Conservation (phyloP, 2,113 vertebrate species). For the Orthochromis indermauri region DNA sequence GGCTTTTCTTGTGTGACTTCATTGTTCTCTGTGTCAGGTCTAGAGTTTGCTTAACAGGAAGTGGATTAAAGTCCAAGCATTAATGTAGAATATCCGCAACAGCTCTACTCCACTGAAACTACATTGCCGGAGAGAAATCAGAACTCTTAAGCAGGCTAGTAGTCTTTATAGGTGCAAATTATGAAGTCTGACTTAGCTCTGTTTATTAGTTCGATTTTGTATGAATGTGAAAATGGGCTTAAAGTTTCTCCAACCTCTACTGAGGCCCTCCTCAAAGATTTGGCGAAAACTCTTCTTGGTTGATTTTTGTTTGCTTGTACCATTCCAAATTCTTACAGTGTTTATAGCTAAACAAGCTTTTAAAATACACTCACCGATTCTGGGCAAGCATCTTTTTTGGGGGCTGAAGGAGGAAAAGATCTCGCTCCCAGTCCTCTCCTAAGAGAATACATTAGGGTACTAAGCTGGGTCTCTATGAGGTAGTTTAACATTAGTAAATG, state of each 20-base stretch:
- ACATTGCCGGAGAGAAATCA: background rate
- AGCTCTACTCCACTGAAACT: background rate
- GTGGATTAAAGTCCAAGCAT: background rate
- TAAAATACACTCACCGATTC: background rate
- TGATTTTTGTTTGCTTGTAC: background rate
- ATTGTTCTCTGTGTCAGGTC: constrained; percentile 21
- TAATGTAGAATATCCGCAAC: background rate
- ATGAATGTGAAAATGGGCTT: background rate
- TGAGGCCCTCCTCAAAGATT: background rate
- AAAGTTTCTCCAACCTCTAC: background rate
- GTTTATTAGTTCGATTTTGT: background rate
- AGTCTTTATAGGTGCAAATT: background rate
- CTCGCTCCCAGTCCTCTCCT: background rate
- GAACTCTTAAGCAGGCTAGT: background rate
- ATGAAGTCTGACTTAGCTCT: background rate
- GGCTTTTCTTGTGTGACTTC: constrained; percentile 11
- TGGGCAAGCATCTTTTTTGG: background rate
- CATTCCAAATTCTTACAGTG: background rate
- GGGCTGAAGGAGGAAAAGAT: background rate
- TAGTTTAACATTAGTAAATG: background rate
- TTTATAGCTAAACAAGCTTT: background rate
- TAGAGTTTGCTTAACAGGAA: constrained; percentile 5
- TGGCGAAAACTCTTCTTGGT: background rate
- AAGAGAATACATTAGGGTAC: background rate
- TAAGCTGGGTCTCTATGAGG: background rate